These are phyloP conservation scores for Chrysaora quinquecirrha DNA, from an alignment of 30 jellyfish, hydroid and myxozoan species.

Conservation along the genomic window DNA sequence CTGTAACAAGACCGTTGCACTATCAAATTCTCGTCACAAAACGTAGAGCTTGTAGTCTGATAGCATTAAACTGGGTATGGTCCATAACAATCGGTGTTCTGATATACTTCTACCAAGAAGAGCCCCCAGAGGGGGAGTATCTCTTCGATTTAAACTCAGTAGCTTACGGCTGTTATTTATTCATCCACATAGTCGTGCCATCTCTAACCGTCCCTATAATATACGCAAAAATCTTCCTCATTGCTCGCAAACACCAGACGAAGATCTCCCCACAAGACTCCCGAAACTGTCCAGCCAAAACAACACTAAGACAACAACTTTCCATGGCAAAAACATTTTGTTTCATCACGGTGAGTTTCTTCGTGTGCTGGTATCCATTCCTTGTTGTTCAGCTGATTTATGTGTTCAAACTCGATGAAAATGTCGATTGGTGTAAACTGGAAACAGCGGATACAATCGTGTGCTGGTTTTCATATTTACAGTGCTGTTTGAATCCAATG, in stretches of 20 bases:
- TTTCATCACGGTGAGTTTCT: conserved; percentile 51
- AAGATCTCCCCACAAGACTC: conserved; percentile 12
- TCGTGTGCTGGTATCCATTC: conserved; percentile 74
- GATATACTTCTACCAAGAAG: conserved; percentile 44
- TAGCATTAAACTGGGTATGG: conserved; percentile 47
- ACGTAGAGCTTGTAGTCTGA: conserved; percentile 12
- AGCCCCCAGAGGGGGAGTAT: conserved; percentile 67
- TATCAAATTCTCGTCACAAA: conserved; percentile 16
- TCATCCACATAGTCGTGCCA: conserved; percentile 47
- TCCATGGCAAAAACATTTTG: conserved; percentile 59
- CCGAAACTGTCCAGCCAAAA: background rate
- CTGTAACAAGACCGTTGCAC: conserved; percentile 50
- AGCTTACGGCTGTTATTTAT: conserved; percentile 53
- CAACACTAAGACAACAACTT: conserved; percentile 21
- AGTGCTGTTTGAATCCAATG: conserved; percentile 70
- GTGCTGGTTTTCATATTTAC: conserved; percentile 73
- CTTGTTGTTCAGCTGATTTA: conserved; percentile 47
- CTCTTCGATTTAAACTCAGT: conserved; percentile 33
- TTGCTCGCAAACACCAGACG: conserved; percentile 56
- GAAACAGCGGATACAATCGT: conserved; percentile 76
- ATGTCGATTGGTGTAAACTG: conserved; percentile 56
- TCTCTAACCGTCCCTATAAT: conserved; percentile 18
- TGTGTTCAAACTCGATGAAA: conserved; percentile 32
- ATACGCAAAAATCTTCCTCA: conserved; percentile 40
- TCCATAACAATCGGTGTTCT: conserved; percentile 31